Evolutionary conservation across 2,888 invertebrate species (phyloP).

Genomic region (Luperina nickerlii): DNA sequence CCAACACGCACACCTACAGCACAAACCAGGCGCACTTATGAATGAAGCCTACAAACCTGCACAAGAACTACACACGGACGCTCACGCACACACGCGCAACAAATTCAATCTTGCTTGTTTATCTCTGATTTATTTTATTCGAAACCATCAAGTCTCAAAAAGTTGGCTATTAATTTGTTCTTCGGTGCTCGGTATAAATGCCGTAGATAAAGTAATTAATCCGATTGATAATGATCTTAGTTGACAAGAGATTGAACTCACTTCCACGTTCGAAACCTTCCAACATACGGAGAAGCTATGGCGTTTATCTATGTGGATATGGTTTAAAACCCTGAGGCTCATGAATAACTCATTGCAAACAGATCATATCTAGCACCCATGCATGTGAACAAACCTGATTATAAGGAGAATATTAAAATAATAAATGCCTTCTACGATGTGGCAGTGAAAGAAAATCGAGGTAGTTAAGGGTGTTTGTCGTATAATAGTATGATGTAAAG

Average conservation of each 20-base stretch:
- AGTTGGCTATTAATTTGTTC: constrained; percentile 88
- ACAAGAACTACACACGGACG: constrained; percentile 67
- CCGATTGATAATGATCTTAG: constrained; percentile 80
- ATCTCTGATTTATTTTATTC: constrained; percentile 90
- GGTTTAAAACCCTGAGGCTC: constrained; percentile 52
- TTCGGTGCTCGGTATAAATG: constrained; percentile 82
- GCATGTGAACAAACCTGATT: constrained; percentile 54
- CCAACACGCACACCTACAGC: constrained; percentile 64
- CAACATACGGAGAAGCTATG: constrained; percentile 39
- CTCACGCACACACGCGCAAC: constrained; percentile 69
- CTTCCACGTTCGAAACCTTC: constrained; percentile 40
- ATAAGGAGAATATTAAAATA: constrained; percentile 49
- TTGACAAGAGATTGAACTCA: constrained; percentile 71
- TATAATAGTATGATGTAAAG: not conserved
- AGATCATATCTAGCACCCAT: constrained; percentile 58
- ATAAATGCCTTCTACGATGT: constrained; percentile 29
- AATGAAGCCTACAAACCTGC: constrained; percentile 83
- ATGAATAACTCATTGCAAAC: constrained; percentile 61
- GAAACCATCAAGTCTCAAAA: constrained; percentile 85
- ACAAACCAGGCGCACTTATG: constrained; percentile 86
- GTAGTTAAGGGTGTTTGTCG: not conserved
- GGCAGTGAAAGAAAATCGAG: constrained; percentile 19
- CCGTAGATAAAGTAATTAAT: constrained; percentile 87
- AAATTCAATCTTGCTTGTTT: constrained; percentile 86
- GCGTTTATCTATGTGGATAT: constrained; percentile 41